Base-by-base conservation (phyloP, 2,113 vertebrate genomes). In the Suricata suricatta region DNA sequence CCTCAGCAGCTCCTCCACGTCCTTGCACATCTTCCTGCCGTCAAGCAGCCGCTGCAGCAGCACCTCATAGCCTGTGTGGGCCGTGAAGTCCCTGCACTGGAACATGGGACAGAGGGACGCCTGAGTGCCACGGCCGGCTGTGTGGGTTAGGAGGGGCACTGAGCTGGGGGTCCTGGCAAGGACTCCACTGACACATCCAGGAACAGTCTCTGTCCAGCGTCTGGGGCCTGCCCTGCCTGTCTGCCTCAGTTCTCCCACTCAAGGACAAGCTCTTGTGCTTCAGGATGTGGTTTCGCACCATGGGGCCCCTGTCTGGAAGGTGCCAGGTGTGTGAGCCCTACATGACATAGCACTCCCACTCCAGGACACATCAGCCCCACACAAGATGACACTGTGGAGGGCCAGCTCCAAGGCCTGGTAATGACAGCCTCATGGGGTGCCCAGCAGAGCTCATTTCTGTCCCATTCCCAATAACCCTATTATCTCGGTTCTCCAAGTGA, bases 11-110 rank as follows among this genome's bases (percentile, higher is more conserved):
- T 99, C 99, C 96, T 99, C 99, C 98, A 99, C 98, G 7, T 99
- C 99, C 97, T 99, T 99, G 98, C 99, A 99, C 95, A 99, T 99
- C 90, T 99, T 99, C 74, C 99, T 99, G 12, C 99, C 99, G 0
- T 99, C 99, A 96, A 98, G 97, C 11, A 99, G 98, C 95, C 99
- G 98, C 96, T 99, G 99, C 35, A 99, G 74, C 0, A 99, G 98
- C 0, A 98, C 97, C 81, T 99, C 99, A 0, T 99, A 99, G 66
- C 99, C 99, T 0, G 97, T 97, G 86, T 99, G 99, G 74, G 99
- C 98, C 5, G 99, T 99, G 96, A 99, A 99, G 64, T 99, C 99
- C 80, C 96, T 98, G 97, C 99, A 99, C 99, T 99, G 98, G 12
- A 96, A 96, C 74, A 98, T 15, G 95, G 87, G 90, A 63, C 44